Percentiles rank a stretch among this genome's conserved stretches.
Conservation (phyloP, 2,888 invertebrate genomes). For the Mesochorus sp. region DNA sequence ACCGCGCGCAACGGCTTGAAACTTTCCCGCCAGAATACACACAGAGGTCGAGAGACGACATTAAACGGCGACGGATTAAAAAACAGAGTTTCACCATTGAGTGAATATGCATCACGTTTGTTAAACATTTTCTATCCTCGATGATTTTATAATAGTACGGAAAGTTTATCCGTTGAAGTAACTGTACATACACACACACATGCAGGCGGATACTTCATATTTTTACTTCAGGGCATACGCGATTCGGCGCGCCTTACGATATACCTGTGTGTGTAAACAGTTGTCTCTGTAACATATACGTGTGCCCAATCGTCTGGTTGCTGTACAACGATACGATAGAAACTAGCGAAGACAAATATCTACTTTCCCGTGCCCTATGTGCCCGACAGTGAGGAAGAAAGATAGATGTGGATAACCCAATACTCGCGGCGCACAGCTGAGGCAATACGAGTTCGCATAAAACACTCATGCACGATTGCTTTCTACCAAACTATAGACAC, state of each 20-base stretch:
- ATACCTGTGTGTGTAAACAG: slow-evolving; percentile 18
- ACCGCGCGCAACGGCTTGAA: too few species aligned
- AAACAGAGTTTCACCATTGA: slow-evolving; percentile 17
- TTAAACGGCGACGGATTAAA: neutral
- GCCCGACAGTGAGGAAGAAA: slow-evolving; percentile 46
- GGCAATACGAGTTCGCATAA: slow-evolving; percentile 35
- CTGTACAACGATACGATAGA: slow-evolving; percentile 24
- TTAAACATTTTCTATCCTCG: slow-evolving; percentile 46
- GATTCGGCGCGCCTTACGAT: slow-evolving; percentile 42
- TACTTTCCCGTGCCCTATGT: slow-evolving; percentile 67
- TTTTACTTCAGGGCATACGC: slow-evolving; percentile 3
- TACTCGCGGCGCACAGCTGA: slow-evolving; percentile 28
- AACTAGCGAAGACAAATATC: slow-evolving; percentile 60
- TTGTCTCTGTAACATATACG: slow-evolving; percentile 24
- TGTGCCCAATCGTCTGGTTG: slow-evolving; percentile 20
- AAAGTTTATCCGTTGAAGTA: slow-evolving; percentile 14
- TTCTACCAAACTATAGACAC: slow-evolving; percentile 50
- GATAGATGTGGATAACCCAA: slow-evolving; percentile 22
- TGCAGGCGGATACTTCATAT: too few species aligned
- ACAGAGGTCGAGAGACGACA: neutral
- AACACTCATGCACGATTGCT: slow-evolving; percentile 56
- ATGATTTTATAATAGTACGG: slow-evolving; percentile 20
- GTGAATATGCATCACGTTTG: slow-evolving; percentile 45
- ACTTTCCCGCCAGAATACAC: too few species aligned
- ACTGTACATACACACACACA: slow-evolving; percentile 8